These are phyloP conservation scores for Phalacrocorax carbo DNA, from an alignment of 2,113 vertebrate genomes.

Conservation along the genomic window DNA sequence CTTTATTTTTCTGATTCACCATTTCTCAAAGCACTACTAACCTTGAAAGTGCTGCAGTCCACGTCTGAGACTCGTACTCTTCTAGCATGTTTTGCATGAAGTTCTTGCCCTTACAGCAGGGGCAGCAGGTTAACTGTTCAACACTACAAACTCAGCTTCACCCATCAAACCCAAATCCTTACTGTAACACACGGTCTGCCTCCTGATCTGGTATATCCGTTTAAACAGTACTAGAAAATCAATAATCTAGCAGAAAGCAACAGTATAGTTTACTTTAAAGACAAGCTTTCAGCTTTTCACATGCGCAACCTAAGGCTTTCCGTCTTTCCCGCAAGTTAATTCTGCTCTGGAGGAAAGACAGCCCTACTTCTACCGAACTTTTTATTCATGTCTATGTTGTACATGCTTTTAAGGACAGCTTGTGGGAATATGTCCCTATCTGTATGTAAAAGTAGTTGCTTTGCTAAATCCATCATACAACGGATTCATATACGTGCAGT, in stretches of 20 bases:
- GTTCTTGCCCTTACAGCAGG: background rate
- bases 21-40: background rate
- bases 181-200: background rate
- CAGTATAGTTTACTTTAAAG: background rate
- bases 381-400: background rate
- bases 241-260: background rate
- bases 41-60: background rate
- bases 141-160: background rate
- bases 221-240: background rate
- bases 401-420: background rate
- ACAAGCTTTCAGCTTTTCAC: background rate
- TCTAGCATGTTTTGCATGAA: background rate
- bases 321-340: background rate
- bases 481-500: background rate
- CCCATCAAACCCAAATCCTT: background rate
- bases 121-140: background rate
- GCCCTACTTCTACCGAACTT: background rate
- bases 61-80: background rate
- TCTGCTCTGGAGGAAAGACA: background rate
- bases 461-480: background rate
- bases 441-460: background rate
- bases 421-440: background rate
- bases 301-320: background rate
- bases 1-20: background rate
- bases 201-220: background rate